Base-by-base conservation (phyloP, 2,888 invertebrate species). In the Lithosia quadra region DNA sequence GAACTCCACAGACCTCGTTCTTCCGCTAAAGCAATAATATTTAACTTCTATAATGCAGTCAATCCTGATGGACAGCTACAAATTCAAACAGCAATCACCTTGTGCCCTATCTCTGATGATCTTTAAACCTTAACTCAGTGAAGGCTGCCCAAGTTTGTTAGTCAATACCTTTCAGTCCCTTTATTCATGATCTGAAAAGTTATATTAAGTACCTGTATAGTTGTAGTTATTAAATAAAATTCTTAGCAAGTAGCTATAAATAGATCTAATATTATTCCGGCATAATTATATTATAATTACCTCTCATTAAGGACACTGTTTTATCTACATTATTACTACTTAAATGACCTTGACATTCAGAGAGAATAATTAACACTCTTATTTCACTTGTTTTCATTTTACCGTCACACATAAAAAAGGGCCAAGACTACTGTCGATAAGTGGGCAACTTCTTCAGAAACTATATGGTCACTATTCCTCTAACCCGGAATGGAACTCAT, bases 1-100 rank as follows among this genome's bases (percentile, higher is more conserved):
- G 49, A 49, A 18, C 49, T 49, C n/a, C n/a, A 2, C 49, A n/a
- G 49, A 49, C n/a, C 7, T 49, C n/a, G 8, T 2, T 49, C 4
- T 34, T 1, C 18, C 15, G 18, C 49, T 49, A 49, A 49, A 49
- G n/a, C 49, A 49, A 49, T 49, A n/a, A 49, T 49, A 49, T 49
- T 49, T 49, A 49, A 49, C 49, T 49, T 49, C 49, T n/a, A 49
- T 49, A 49, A 49, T 49, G n/a, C n/a, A n/a, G 49, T 49, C 49
- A 49, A n/a, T 49, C n/a, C 49, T n/a, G 8, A 49, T 2, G n/a
- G 9, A 3, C n/a, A 49, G 9, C 9, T n/a, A 9, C n/a, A n/a
- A 49, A 49, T 49, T 49, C n/a, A n/a, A 49, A 49, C 18, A 49
- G 8, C 7, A 43, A 49, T 49, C n/a, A 49, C n/a, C 9, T 49